Conservation (phyloP, 35 echinoderm and acorn worm genomes). For the Apostichopus parvimensis region DNA sequence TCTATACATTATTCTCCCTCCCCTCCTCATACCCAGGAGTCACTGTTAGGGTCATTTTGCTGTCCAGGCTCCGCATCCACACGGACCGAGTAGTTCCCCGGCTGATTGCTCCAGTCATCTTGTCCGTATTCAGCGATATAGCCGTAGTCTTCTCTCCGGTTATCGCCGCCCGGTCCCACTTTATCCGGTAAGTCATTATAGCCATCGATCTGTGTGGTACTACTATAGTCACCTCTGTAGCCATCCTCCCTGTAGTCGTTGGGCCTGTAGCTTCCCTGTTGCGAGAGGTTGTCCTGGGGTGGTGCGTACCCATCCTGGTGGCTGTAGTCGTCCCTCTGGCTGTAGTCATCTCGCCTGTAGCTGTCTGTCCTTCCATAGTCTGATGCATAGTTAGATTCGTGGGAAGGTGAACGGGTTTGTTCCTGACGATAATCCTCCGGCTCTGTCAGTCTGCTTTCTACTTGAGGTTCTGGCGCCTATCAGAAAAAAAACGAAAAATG, state of each 20-base stretch:
- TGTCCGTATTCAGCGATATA: slow-evolving; percentile 23
- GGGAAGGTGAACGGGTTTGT: slow-evolving; percentile 15
- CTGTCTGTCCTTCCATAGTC: slow-evolving; percentile 39
- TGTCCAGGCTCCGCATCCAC: not conserved
- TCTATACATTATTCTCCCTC: no score
- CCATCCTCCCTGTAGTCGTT: not conserved
- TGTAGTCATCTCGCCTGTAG: slow-evolving; percentile 22
- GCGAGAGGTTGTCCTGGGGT: not conserved
- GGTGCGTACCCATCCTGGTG: not conserved
- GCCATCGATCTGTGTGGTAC: not conserved
- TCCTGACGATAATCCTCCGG: not conserved
- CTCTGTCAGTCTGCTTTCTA: not conserved
- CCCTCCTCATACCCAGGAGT: slow-evolving; percentile 5
- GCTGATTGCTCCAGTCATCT: slow-evolving; percentile 19
- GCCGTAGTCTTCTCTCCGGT: slow-evolving; percentile 15
- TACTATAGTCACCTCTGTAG: not conserved
- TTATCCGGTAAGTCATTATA: not conserved
- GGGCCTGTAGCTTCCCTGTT: not conserved
- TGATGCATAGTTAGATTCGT: slow-evolving; percentile 21
- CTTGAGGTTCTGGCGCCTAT: slow-evolving; percentile 26
- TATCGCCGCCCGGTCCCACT: not conserved
- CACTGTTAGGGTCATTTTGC: slow-evolving; percentile 19
- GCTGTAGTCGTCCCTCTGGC: slow-evolving; percentile 4
- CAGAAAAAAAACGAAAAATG: no score
- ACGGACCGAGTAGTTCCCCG: slow-evolving; percentile 2